Percentiles rank a stretch among this genome's conserved stretches.
phyloP scores from a whole-genome alignment of 2,888 invertebrate genomes.

The Eulithis testata region DNA sequence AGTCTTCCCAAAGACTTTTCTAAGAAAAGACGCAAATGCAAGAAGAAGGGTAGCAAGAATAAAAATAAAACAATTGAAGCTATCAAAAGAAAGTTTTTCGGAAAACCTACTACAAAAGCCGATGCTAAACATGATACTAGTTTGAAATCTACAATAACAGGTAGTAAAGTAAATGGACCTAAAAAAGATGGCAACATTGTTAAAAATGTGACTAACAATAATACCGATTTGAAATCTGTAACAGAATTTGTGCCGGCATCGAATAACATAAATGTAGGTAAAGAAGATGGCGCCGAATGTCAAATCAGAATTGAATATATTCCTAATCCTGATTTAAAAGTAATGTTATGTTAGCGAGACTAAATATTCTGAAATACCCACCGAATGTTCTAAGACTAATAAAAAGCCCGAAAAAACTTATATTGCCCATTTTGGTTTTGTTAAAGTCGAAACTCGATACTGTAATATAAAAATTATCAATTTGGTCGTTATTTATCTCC shows the following conservation, averaged over 20 bases:
- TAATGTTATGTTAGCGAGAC: neutral
- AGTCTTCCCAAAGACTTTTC: neutral
- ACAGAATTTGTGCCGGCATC: too few relatives aligned
- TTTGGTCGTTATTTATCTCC: neutral
- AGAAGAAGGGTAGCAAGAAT: too few relatives aligned
- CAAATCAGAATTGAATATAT: conserved; percentile 13
- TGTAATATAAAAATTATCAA: neutral
- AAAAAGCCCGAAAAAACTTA: neutral
- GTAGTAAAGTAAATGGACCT: too few relatives aligned
- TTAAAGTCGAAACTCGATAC: neutral
- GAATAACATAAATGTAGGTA: neutral
- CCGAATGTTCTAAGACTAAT: conserved; percentile 13
- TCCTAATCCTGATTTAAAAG: conserved; percentile 13
- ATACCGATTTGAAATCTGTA: too few relatives aligned
- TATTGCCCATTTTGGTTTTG: conserved; percentile 30
- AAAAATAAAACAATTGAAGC: too few relatives aligned
- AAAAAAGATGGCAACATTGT: too few relatives aligned
- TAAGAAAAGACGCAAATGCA: too few relatives aligned
- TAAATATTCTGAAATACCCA: conserved; percentile 16
- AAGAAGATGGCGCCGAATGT: neutral
- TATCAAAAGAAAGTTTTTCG: too few relatives aligned
- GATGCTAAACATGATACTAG: too few relatives aligned
- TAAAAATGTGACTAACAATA: too few relatives aligned
- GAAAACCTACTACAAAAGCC: too few relatives aligned
- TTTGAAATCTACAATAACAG: too few relatives aligned